Base-by-base conservation (phyloP, 1,140 invertebrate species). In the Lasioglossum albipes region DNA sequence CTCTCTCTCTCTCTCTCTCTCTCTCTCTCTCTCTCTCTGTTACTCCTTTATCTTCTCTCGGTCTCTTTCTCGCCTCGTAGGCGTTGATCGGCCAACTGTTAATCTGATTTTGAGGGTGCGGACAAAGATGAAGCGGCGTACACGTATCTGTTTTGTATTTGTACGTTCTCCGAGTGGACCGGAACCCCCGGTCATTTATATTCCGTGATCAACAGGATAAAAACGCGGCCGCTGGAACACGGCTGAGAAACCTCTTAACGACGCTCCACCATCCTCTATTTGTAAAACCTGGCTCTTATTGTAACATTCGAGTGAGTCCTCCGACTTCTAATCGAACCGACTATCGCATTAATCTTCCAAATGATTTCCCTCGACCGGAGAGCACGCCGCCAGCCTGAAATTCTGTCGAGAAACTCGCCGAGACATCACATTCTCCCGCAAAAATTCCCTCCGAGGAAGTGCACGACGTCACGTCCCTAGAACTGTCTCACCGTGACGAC, bases 51-150 rank as follows among this genome's bases (percentile, higher is more conserved):
- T 27, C 27, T 27, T 27, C 45, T 12, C 45, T 10, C 45, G 2
- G 9, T 13, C 45, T 49, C 10, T 12, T 49, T 22, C n/a, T 64
- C 4, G 5, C 16, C 7, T 71, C 72, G 81, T 86, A 69, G 84
- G 84, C 78, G 81, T 74, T 42, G 84, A 79, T 80, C 81, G 66
- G 85, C 6, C 76, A 20, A n/a, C 57, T 45, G 52, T 54, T 45
- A 65, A 86, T 86, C 84, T 79, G 85, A 86, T 86, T 86, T 62
- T 59, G 64, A 76, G 72, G 72, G 31, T 54, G 71, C 62, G 57
- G 73, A 79, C 72, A 54, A 41, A 65, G 71, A 73, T 70, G 69
- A 64, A 75, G 41, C 79, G 31, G 62, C 61, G 52, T 12, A 20
- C 27, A n/a, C 45, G 54, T 59, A 22, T 70, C 66, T 75, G 66